These are phyloP conservation scores for Halichoeres trimaculatus DNA, from an alignment of 2,113 vertebrate species.

Conservation along the genomic window DNA sequence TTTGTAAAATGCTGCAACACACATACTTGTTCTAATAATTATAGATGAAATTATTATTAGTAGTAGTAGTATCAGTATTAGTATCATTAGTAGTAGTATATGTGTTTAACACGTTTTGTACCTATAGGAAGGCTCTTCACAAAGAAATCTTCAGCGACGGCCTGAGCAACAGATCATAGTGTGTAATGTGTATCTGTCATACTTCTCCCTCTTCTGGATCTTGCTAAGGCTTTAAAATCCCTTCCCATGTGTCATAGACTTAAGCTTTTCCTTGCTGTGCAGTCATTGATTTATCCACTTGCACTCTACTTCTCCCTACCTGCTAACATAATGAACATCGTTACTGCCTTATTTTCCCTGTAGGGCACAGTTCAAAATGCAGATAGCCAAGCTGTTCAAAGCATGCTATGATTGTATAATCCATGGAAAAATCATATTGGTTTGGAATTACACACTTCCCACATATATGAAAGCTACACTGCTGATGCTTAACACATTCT, in stretches of 20 bases:
- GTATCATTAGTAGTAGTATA: too few relatives aligned
- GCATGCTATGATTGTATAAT: constrained; percentile 15
- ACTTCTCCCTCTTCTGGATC: background rate
- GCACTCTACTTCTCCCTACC: background rate
- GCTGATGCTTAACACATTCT: constrained; percentile 7
- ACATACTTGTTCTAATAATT: too few relatives aligned
- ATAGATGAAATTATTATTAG: too few relatives aligned
- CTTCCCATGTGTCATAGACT: background rate
- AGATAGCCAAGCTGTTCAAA: constrained; percentile 26
- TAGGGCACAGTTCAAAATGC: background rate
- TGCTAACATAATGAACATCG: constrained; percentile 12
- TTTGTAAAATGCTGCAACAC: background rate
- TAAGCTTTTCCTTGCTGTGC: background rate
- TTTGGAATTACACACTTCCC: constrained; percentile 15
- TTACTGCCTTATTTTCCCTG: constrained; percentile 12
- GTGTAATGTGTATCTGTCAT: background rate
- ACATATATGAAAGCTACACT: constrained; percentile 1
- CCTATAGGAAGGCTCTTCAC: background rate
- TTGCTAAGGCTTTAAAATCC: background rate
- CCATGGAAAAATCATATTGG: constrained; percentile 2
- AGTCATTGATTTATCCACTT: constrained; percentile 5
- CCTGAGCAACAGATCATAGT: background rate
- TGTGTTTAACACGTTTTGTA: background rate
- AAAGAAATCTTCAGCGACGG: background rate
- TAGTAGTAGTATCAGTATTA: too few relatives aligned